Base-by-base conservation (phyloP, 2,113 vertebrate species). In the Sclerurus mexicanus region DNA sequence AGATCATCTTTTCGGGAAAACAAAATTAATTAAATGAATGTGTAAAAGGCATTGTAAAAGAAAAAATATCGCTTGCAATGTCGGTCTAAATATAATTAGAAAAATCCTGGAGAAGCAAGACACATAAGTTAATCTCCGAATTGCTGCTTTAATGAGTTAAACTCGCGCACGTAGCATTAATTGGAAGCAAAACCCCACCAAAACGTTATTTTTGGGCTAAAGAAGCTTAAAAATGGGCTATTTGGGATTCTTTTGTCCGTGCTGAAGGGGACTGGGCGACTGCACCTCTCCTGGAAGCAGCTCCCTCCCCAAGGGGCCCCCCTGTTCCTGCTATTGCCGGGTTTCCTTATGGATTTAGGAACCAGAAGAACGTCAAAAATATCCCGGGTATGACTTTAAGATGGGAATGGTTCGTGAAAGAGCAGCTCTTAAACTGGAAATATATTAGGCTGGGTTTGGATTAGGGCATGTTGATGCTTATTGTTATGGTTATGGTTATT, bases 11-110 rank as follows among this genome's bases (percentile, higher is more conserved):
- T 78, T 14, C 31, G 30, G 55, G 15, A 68, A 69, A 33, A 74
- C 22, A 42, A 50, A 58, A 71, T 55, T 35, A 93, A 90, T 91
- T 89, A 93, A 92, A 89, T 89, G 82, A 44, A 78, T 24, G 74
- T 40, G 71, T 75, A 53, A 95, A 96, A 91, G 11, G 59, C 2
- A 3, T 20, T 75, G 77, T 87, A 85, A 95, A 95, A 77, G 23
- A 24, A 22, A 55, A 76, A 86, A 86, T 89, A 79, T 42, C 37
- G 22, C 67, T 62, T 7, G 50, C 64, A 77, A 68, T 9, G 7
- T 66, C 18, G 3, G 53, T 75, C 35, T 40, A 67, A 52, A 89
- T 52, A 76, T 52, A 82, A 85, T 91, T 73, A 53, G 63, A 87
- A 86, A 88, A 85, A 92, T 85, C 42, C 94, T 2, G 24, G 52